Percentiles rank a stretch among this genome's conserved stretches.
These are phyloP conservation scores for Sarcophaga rosellei DNA, from an alignment of 2,888 invertebrate genomes.

Conservation along the genomic window DNA sequence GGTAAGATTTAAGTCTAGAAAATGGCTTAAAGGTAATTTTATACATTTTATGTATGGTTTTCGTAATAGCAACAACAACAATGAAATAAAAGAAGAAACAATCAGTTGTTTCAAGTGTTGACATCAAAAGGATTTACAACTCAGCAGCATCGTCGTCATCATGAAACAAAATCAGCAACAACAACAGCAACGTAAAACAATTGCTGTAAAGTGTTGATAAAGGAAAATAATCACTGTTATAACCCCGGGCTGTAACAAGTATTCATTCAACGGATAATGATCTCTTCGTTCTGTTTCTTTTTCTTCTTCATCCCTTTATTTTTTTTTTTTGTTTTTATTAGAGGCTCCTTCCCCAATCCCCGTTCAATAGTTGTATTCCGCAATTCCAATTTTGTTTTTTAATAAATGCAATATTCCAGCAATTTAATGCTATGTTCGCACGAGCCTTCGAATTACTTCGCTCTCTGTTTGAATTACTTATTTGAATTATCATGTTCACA, in stretches of 20 bases:
- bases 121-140: slow-evolving; percentile 64
- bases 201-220: slow-evolving; percentile 29
- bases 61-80: background rate
- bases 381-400: slow-evolving; percentile 2
- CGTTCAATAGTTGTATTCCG: background rate
- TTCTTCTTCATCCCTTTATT: slow-evolving; percentile 21
- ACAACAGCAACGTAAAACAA: background rate
- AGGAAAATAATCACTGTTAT: slow-evolving; percentile 56
- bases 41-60: slow-evolving; percentile 8
- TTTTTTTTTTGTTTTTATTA: background rate
- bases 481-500: too few species aligned
- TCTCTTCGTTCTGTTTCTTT: slow-evolving; percentile 24
- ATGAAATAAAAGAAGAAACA: slow-evolving; percentile 15
- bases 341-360: background rate
- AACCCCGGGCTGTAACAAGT: slow-evolving; percentile 49
- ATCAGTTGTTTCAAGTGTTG: slow-evolving; percentile 62
- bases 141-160: slow-evolving; percentile 37
- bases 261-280: slow-evolving; percentile 44
- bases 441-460: too few species aligned
- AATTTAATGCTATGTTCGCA: too few species aligned
- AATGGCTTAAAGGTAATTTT: slow-evolving; percentile 57
- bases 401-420: slow-evolving; percentile 51
- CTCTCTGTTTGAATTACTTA: too few species aligned
- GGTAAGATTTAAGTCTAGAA: slow-evolving; percentile 38
- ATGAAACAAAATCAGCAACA: slow-evolving; percentile 10